Base-by-base conservation (phyloP, 2,888 invertebrate species). In the Lycophotia porphyrea region DNA sequence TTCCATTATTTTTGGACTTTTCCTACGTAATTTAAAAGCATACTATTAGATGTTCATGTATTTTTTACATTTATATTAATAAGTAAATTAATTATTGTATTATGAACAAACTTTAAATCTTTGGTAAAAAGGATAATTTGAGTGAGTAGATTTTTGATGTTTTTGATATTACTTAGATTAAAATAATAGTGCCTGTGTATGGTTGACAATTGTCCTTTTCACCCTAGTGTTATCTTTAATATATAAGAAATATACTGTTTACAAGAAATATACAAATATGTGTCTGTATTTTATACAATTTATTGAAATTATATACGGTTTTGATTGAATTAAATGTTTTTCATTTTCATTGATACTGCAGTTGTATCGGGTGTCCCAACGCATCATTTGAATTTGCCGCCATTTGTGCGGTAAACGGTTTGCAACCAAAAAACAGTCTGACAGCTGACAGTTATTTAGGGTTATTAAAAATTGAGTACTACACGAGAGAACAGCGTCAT, bases 301-400 rank as follows among this genome's bases (percentile, higher is more conserved):
- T 80, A 80, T 82, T 85, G 63, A 81, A 86, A 88, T 72, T 80
- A 86, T 82, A 84, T 78, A 88, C 76, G 65, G 76, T 82, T 86
- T 82, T 65, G 70, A 84, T 44, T 69, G 61, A 75, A 49, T 49
- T 58, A 2, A 39, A 27, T 47, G n/a, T 34, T 74, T 69, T 71
- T 60, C 1, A 7, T 58, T 58, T 39, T 0, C 0, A 39, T 13
- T 21, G 9, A 21, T 55, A n/a, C n/a, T 31, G 1, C 31, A 9
- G 31, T 31, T 31, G 21, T 7, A 27, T 18, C 58, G 1, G 27
- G 3, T 31, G 9, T 21, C 58, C 4, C 31, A 27, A 52, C 47
- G 49, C 21, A n/a, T 2, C 0, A n/a, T 27, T 52, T n/a, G 3
- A 52, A 52, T n/a, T 52, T n/a, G n/a, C n/a, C n/a, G 52, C 52